Conservation (phyloP, 2,113 vertebrate genomes). For the Donacobius atricapilla region DNA sequence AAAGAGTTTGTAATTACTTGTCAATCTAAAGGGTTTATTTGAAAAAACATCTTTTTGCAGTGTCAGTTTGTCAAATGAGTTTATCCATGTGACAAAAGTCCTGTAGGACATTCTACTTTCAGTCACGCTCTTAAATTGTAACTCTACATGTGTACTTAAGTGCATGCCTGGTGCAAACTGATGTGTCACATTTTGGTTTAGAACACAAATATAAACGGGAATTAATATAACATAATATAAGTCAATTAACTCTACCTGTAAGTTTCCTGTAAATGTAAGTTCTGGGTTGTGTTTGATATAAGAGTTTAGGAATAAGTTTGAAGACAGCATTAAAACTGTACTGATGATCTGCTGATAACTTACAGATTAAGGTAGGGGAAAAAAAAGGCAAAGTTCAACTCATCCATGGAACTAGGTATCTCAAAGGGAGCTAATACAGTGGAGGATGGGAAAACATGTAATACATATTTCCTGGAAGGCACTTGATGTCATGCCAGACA, state of each 20-base stretch:
- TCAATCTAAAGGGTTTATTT: neutral
- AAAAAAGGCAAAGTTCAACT: neutral
- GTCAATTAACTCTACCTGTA: neutral
- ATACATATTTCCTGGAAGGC: neutral
- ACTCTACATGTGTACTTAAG: neutral
- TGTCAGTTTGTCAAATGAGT: neutral
- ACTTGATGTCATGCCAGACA: neutral
- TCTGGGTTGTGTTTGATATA: neutral
- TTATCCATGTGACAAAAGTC: neutral
- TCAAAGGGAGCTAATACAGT: neutral
- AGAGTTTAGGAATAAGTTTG: neutral
- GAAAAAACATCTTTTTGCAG: neutral
- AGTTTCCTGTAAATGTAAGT: neutral
- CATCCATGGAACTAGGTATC: neutral
- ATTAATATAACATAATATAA: too few relatives aligned
- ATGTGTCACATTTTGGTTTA: neutral
- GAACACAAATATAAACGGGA: neutral
- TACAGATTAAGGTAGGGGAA: neutral
- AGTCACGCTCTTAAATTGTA: accelerated
- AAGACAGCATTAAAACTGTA: neutral
- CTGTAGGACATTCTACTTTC: neutral
- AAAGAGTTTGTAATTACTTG: neutral
- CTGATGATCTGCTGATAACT: neutral
- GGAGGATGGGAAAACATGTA: neutral
- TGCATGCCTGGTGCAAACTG: neutral